Evolutionary conservation across 1,140 invertebrate species (phyloP), one percentile per base, ranked within the genome.

Genomic region (Drosophila persimilis): DNA sequence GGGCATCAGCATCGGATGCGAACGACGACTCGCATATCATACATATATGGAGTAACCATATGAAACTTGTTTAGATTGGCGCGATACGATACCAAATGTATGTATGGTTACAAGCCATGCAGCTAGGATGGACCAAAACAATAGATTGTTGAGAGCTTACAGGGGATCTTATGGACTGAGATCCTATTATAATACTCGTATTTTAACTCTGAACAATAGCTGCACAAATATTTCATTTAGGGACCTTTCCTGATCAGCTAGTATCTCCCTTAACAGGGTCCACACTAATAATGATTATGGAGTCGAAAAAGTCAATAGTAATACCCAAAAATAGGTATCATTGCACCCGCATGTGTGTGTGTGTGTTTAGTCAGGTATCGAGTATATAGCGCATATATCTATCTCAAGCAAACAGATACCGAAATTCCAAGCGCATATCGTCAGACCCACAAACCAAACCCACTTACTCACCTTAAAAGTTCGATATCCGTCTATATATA

Each of bases 1-100:
- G 3, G 31, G 26, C 48, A 29, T 51, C 26, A 29, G 26, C 43
- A 62, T 62, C 59, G 24, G 24, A 26, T 26, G 24, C 24, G 24
- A 62, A 29, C 65, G 57, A 26, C 24, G 24, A 26, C 24, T 24
- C 48, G 51, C 48, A 17, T 45, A 66, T 51, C 55, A 58, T 57
- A 65, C 55, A 58, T 57, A 65, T 69, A 69, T 64, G 74, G 57
- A 66, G 61, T 66, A 77, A 41, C 59, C 53, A 63, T 66, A 60
- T 35, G 55, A 85, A 85, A 84, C 80, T 79, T 72, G 80, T 85
- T 84, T 83, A 50, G 80, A 63, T 74, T 79, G 72, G 57, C 45
- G 22, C 58, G 51, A 78, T 78, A 66, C 55, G 72, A 55, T 56
- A 70, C n/a, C 77, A 43, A 65, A 74, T 43, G 20, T 39, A 43